phyloP scores from a whole-genome alignment of 2,888 invertebrate species.

The Sympetrum striolatum region DNA sequence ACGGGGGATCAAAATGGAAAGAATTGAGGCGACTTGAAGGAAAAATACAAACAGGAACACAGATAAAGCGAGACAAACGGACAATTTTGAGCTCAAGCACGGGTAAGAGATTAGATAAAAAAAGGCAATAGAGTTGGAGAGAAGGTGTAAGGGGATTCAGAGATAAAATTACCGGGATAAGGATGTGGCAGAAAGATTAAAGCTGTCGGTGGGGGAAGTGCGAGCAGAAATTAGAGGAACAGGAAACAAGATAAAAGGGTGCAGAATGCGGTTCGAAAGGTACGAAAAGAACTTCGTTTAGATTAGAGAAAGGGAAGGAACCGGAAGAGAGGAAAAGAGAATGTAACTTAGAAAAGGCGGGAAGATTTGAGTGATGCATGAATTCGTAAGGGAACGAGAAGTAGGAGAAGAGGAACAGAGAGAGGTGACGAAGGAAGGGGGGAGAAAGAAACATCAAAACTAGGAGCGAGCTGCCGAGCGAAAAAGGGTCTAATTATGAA shows the following conservation, averaged over 20 bases:
- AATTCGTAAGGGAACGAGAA: not conserved
- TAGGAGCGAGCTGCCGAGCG: too few relatives aligned
- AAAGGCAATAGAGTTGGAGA: not conserved
- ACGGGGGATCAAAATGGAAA: too few relatives aligned
- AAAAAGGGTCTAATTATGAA: too few relatives aligned
- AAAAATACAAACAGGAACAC: too few relatives aligned
- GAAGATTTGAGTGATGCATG: not conserved
- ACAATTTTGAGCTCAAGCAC: too few relatives aligned
- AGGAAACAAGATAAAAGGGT: not conserved
- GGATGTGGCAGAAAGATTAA: too few relatives aligned
- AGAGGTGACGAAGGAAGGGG: not conserved
- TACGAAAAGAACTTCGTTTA: not conserved
- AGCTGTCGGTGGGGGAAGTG: not conserved
- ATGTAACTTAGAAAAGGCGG: not conserved
- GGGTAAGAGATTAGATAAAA: too few relatives aligned
- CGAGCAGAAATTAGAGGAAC: not conserved
- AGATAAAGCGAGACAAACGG: too few relatives aligned
- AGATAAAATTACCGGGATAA: too few relatives aligned
- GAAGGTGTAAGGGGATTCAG: not conserved
- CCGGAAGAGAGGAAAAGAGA: not conserved
- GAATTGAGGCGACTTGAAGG: too few relatives aligned
- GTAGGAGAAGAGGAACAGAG: not conserved
- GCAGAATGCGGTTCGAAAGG: too few relatives aligned
- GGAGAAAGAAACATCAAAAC: not conserved
- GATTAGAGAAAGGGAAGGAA: not conserved